These are phyloP conservation scores for Forbesichthys papilliferus DNA, from an alignment of 2,113 vertebrate species.

Conservation along the genomic window DNA sequence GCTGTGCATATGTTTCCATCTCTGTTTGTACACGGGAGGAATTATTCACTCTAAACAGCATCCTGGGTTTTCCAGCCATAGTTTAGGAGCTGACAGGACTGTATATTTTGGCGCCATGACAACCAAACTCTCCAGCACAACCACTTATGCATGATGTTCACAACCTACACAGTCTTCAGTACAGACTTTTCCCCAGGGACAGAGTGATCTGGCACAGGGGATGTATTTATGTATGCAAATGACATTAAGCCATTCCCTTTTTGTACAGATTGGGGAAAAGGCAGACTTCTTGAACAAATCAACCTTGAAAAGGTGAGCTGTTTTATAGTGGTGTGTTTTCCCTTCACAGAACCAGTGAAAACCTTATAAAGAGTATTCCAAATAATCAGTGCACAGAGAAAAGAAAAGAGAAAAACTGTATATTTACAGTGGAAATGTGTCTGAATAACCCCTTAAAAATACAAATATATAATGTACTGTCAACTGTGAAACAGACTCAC, in stretches of 20 bases:
- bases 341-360: too few species aligned
- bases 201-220: conserved; percentile 1
- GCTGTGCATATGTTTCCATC: background rate
- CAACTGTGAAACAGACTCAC: background rate
- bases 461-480: background rate
- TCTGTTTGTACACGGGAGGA: background rate
- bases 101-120: conserved; percentile 26
- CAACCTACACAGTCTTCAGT: conserved; percentile 8
- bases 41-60: conserved; percentile 14
- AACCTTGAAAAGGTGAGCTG: conserved; percentile 88
- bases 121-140: conserved; percentile 18
- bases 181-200: conserved; percentile 22
- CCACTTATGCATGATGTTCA: background rate
- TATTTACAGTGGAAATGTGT: too few species aligned
- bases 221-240: conserved; percentile 5
- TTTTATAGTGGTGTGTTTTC: background rate
- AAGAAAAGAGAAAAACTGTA: background rate
- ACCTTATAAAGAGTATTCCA: too few species aligned
- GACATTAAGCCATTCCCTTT: conserved; percentile 6
- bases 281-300: conserved; percentile 94
- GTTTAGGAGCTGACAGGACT: conserved; percentile 3
- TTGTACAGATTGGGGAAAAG: conserved; percentile 88
- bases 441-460: background rate
- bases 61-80: background rate
- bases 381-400: too few species aligned